Base-by-base conservation (phyloP, 2,888 invertebrate genomes). In the Cataglyphis cursor region DNA sequence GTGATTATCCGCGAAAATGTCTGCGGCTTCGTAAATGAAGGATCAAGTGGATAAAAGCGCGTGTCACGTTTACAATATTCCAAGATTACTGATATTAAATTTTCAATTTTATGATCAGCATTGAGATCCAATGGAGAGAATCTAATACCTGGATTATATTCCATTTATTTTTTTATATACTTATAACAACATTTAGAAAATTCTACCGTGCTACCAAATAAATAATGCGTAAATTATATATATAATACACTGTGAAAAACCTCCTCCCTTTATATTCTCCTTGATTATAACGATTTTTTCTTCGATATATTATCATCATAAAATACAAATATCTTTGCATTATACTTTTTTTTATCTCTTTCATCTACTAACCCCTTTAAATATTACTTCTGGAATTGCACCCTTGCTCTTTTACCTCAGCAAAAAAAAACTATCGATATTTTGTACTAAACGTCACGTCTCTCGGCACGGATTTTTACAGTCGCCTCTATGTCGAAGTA, bases 361-460 rank as follows among this genome's bases (percentile, higher is more conserved):
- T 8, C 15, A 31, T 21, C 15, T 70, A 35, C 18, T 10, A 10
- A 10, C n/a, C 24, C 38, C 4, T 57, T 35, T 3, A n/a, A 38
- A 18, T n/a, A 31, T 41, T 10, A 3, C 38, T 59, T 41, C 18
- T 28, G 38, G 38, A 35, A 38, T 38, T 24, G 38, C 38, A n/a
- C 9, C 41, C 12, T 44, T 15, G 41, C 41, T 44, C 12, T 82
- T 57, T 72, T 80, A 83, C 73, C 61, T 44, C 81, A 73, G 61
- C 78, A 35, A 24, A 24, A 75, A 66, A 80, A 82, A 85, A 84
- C 78, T 35, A 81, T 64, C 82, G 57, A 88, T 83, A 85, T 85
- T 87, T 89, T 82, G 84, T 75, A 84, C 81, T 86, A 87, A 87
- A 84, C 84, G 64, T 61, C 64, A 44, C 41, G 66, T 48, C 68